These are phyloP conservation scores for Taeniopygia guttata DNA, from an alignment of 2,797 vertebrate genomes.

Conservation along the genomic window DNA sequence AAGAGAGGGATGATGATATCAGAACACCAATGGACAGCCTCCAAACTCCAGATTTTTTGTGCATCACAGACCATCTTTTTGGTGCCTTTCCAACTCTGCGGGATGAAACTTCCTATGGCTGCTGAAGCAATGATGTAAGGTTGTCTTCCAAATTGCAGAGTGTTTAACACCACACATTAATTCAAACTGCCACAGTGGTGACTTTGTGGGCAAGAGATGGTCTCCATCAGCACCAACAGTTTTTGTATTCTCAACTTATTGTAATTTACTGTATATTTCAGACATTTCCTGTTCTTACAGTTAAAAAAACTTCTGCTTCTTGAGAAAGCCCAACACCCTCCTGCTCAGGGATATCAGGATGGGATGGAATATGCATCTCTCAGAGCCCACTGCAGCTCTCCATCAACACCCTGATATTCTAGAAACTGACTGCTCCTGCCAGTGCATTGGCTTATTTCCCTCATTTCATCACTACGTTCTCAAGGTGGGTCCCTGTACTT, in stretches of 20 bases:
- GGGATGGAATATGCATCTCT: neutral
- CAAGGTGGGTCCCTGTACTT: neutral
- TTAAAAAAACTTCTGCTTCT: neutral
- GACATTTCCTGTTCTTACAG: neutral
- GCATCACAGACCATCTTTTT: neutral
- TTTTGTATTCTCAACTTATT: neutral
- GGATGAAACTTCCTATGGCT: neutral
- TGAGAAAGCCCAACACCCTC: neutral
- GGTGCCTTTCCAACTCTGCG: neutral
- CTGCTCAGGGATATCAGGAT: neutral
- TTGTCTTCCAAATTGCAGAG: neutral
- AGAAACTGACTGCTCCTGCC: neutral
- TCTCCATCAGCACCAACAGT: neutral
- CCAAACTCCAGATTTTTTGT: neutral
- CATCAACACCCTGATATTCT: neutral
- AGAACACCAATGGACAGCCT: neutral
- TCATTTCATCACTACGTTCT: neutral
- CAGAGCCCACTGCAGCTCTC: neutral
- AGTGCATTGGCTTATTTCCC: accelerated
- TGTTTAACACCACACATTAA: neutral
- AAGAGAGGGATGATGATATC: neutral
- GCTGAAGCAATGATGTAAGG: neutral
- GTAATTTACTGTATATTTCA: neutral
- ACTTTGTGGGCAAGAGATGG: neutral
- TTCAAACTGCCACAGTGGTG: neutral